phyloP scores from a whole-genome alignment of 2,113 vertebrate genomes.

The Xerus inauris region DNA sequence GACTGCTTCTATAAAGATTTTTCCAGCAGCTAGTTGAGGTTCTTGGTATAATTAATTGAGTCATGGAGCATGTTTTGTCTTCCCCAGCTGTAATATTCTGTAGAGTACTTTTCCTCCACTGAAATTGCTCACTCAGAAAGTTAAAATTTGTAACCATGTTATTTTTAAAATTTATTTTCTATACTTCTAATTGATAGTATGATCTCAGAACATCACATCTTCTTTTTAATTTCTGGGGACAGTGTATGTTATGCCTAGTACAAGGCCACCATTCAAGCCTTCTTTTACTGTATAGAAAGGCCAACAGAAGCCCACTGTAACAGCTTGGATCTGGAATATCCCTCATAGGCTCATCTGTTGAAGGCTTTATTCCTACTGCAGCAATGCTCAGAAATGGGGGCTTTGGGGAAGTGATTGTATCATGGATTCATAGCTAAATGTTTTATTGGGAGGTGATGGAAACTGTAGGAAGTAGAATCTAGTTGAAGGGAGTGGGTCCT shows the following conservation, averaged over 20 bases:
- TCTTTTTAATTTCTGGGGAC: neutral
- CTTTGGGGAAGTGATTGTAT: neutral
- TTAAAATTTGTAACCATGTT: slow-evolving; percentile 52
- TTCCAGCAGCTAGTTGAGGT: slow-evolving; percentile 8
- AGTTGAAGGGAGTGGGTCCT: too few species aligned
- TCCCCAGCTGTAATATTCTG: neutral
- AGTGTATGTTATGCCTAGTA: neutral
- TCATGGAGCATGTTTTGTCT: slow-evolving; percentile 6
- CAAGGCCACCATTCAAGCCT: neutral
- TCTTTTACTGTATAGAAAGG: neutral
- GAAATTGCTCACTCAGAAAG: slow-evolving; percentile 36
- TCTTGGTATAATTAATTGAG: slow-evolving; percentile 33
- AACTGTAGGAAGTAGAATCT: too few species aligned
- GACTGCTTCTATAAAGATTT: neutral
- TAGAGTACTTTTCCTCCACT: neutral
- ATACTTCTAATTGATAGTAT: neutral
- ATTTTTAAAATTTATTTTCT: neutral
- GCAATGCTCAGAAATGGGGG: neutral
- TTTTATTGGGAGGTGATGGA: neutral
- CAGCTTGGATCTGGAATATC: neutral
- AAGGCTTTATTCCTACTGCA: neutral
- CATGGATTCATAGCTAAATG: neutral
- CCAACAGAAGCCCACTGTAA: neutral
- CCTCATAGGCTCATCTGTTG: neutral
- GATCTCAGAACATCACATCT: neutral